These are phyloP conservation scores for Spizaetus ornatus DNA, from an alignment of 2,113 vertebrate genomes.

Conservation along the genomic window DNA sequence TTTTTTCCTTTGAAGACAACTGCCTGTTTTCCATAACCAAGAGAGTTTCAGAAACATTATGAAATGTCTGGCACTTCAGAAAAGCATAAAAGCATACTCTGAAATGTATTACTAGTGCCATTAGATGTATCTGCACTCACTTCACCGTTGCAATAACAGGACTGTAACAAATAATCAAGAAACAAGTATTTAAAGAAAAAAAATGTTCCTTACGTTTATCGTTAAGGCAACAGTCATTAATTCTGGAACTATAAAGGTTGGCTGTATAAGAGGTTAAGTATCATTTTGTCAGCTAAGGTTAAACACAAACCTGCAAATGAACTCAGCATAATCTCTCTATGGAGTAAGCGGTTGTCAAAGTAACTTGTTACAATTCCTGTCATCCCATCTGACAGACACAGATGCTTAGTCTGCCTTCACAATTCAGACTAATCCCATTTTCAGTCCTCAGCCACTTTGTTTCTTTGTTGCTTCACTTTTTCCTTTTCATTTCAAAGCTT, in stretches of 20 bases:
- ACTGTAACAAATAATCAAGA: not conserved
- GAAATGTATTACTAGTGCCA: not conserved
- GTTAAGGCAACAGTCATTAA: slow-evolving; percentile 63
- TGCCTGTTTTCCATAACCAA: not conserved
- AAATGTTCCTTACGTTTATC: slow-evolving; percentile 30
- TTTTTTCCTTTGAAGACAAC: not conserved
- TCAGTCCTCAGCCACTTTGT: slow-evolving; percentile 71
- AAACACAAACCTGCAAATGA: slow-evolving; percentile 77
- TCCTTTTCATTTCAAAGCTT: slow-evolving; percentile 71
- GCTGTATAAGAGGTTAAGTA: slow-evolving; percentile 74
- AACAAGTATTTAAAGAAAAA: slow-evolving; percentile 9
- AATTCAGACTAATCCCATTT: slow-evolving; percentile 80
- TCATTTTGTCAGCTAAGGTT: slow-evolving; percentile 74
- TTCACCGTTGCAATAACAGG: not conserved
- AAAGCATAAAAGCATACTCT: not conserved
- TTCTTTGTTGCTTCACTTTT: slow-evolving; percentile 70
- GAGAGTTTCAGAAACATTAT: not conserved
- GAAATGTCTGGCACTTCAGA: not conserved
- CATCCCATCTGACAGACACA: slow-evolving; percentile 76
- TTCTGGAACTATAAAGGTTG: slow-evolving; percentile 61
- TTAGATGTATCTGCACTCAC: not conserved
- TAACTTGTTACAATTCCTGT: slow-evolving; percentile 83
- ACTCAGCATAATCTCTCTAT: slow-evolving; percentile 76
- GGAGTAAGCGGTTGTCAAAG: slow-evolving; percentile 77
- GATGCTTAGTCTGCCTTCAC: slow-evolving; percentile 74